Conservation (phyloP, 2,888 invertebrate species). For the Tachina fera region DNA sequence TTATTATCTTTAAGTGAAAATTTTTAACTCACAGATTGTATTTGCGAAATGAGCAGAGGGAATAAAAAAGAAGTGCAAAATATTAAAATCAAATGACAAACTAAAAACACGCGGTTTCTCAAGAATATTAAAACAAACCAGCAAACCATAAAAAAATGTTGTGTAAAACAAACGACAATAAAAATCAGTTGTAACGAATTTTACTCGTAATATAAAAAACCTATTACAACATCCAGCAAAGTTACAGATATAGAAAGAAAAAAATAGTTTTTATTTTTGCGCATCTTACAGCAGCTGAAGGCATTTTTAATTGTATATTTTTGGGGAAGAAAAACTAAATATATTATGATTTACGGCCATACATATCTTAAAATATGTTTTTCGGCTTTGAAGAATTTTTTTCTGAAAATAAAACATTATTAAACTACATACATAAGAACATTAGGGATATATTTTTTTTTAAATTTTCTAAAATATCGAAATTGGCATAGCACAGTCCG, state of each 20-base stretch:
- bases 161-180: background rate
- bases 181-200: conserved; percentile 2
- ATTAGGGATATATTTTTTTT: too few relatives aligned
- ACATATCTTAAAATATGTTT: too few relatives aligned
- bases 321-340: too few relatives aligned
- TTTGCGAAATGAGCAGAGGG: background rate
- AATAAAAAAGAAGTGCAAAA: background rate
- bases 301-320: too few relatives aligned
- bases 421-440: too few relatives aligned
- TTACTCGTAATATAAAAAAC: background rate
- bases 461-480: too few relatives aligned
- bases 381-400: too few relatives aligned
- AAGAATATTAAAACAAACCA: conserved; percentile 12
- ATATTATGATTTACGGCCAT: too few relatives aligned
- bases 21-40: background rate
- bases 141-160: background rate
- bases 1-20: background rate
- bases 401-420: too few relatives aligned
- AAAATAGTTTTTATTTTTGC: too few relatives aligned
- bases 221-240: background rate
- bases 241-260: background rate
- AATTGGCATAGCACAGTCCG: too few relatives aligned
- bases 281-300: too few relatives aligned
- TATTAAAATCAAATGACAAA: conserved; percentile 29
- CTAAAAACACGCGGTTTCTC: conserved; percentile 16